A percentile compares a stretch with the other conserved stretches of the same genome.
Evolutionary conservation across 1,140 invertebrate species (phyloP).

Genomic region (Littorina saxatilis): DNA sequence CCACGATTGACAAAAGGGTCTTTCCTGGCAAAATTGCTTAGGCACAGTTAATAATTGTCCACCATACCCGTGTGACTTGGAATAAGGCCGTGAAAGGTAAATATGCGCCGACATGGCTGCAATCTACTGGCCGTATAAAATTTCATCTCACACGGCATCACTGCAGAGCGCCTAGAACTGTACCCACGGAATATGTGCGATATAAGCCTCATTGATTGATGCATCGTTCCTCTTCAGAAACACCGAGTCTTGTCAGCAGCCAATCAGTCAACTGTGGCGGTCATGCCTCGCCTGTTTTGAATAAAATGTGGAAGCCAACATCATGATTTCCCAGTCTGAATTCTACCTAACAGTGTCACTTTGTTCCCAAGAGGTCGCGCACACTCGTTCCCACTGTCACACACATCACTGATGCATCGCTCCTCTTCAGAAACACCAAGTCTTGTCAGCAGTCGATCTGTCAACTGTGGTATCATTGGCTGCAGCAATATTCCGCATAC

Average conservation of each 20-base stretch:
- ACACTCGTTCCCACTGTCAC: not conserved
- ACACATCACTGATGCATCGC: conserved; percentile 40
- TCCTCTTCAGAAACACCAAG: conserved; percentile 65
- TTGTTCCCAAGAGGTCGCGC: not conserved
- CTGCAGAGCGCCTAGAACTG: too few relatives aligned
- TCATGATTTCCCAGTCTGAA: not conserved
- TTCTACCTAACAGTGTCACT: conserved; percentile 2
- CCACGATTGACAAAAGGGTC: too few relatives aligned
- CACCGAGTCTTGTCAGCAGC: conserved; percentile 77
- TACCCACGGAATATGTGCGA: too few relatives aligned
- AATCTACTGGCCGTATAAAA: too few relatives aligned
- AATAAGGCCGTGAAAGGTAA: too few relatives aligned
- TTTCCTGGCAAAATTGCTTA: too few relatives aligned
- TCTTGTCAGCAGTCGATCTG: conserved; percentile 78
- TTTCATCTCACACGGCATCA: too few relatives aligned
- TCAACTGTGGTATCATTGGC: conserved; percentile 89
- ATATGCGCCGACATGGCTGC: too few relatives aligned
- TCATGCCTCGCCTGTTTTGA: too few relatives aligned
- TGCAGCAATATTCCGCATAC: conserved; percentile 68
- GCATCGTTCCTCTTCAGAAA: conserved; percentile 55
- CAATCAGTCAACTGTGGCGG: conserved; percentile 83
- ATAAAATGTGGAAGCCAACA: not conserved
- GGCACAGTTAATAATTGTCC: too few relatives aligned
- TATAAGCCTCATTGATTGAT: too few relatives aligned
- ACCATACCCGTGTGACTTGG: too few relatives aligned